Percentiles rank a stretch among this genome's conserved stretches.
These are phyloP conservation scores for Sminthurinus aureus DNA, from an alignment of 2,888 invertebrate species.

Conservation along the genomic window DNA sequence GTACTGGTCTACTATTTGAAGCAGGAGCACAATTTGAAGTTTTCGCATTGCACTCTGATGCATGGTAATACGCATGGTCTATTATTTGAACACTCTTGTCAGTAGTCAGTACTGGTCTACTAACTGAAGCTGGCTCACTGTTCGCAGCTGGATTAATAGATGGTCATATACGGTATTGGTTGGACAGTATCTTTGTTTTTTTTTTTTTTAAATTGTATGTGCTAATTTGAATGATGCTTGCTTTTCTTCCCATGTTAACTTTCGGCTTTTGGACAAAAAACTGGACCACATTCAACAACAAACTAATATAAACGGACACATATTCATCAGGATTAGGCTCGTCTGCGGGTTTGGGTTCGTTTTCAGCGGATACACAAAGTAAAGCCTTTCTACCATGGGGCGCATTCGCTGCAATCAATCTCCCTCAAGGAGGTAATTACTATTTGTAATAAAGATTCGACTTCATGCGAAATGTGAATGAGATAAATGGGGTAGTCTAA, in stretches of 20 bases:
- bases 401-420: constrained; percentile 57
- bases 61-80: too few relatives aligned
- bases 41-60: too few relatives aligned
- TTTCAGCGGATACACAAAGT: background rate
- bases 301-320: background rate
- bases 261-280: too few relatives aligned
- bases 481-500: too few relatives aligned
- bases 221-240: background rate
- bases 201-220: background rate
- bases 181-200: background rate
- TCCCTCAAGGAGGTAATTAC: constrained; percentile 20
- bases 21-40: too few relatives aligned
- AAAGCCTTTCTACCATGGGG: constrained; percentile 49
- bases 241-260: too few relatives aligned
- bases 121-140: too few relatives aligned
- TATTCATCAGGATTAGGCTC: background rate
- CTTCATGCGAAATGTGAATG: background rate
- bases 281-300: background rate
- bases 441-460: background rate
- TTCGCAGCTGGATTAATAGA: too few relatives aligned
- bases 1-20: too few relatives aligned
- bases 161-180: too few relatives aligned
- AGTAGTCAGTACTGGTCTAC: too few relatives aligned
- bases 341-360: background rate
- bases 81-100: too few relatives aligned